Evolutionary conservation across 1,140 invertebrate species (phyloP), one percentile per base, ranked within the genome.

Genomic region (Drosophila seguyi): DNA sequence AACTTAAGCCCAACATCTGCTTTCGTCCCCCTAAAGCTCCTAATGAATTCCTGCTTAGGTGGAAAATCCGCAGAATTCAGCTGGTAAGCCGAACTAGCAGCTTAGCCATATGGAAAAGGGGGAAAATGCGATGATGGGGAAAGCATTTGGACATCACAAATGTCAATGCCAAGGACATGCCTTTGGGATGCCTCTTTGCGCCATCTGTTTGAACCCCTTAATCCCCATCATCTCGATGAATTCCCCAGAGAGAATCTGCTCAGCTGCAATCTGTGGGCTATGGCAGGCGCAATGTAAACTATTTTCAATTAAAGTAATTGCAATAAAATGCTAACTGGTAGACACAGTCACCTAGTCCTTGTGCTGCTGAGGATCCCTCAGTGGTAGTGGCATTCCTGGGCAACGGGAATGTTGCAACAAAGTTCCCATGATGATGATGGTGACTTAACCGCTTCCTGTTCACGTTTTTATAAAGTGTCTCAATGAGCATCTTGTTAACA

Each of bases 401-500:
- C 36, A 22, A 62, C 50, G 18, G 3, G 16, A 25, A 39, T 20
- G 20, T 36, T 31, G 60, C 60, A 63, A 63, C 38, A 65, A 65
- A 42, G 56, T 42, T 34, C 31, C 48, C n/a, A 31, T 50, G n/a
- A 25, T 56, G n/a, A 25, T 56, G 38, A 60, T 34, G 56, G 10
- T 65, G 58, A 45, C 39, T 66, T 62, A 63, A 63, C 62, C 41
- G 63, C 63, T 69, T 69, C 61, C 66, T 52, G 45, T 66, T 50
- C 72, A 61, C 66, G 71, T 68, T 61, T 75, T 74, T 83, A 67
- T 79, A 80, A 87, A 87, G 79, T 88, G 84, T 87, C 84, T 77
- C 79, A 87, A 88, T 87, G 75, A 83, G 71, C 83, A 48, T 80
- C 84, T 87, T 87, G 84, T 87, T 87, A 87, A 77, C 76, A 88